Conservation (phyloP, 2,888 invertebrate species). For the Pammene aurita region DNA sequence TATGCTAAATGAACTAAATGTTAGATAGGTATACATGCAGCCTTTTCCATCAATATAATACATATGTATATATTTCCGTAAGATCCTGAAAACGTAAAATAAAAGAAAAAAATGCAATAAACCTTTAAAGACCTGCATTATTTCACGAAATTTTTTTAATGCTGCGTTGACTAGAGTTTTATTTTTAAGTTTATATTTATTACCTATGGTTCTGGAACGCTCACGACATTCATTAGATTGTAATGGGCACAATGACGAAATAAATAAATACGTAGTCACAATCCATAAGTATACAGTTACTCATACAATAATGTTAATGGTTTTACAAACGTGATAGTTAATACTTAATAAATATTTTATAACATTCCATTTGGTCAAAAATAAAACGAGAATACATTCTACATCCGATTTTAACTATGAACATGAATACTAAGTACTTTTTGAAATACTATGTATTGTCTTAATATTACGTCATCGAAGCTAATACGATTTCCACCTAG, state of each 20-base stretch:
- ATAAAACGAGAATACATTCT: conserved; percentile 32
- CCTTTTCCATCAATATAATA: too few species aligned
- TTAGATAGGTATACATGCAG: neutral
- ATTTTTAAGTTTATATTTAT: conserved; percentile 46
- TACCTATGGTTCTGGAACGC: conserved; percentile 43
- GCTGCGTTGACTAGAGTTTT: conserved; percentile 76
- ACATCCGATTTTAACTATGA: conserved; percentile 33
- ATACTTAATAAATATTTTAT: conserved; percentile 18
- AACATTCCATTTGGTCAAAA: conserved; percentile 40
- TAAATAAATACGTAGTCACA: conserved; percentile 53
- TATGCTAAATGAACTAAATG: conserved; percentile 20
- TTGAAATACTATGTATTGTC: conserved; percentile 25
- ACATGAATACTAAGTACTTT: conserved; percentile 37
- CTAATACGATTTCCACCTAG: conserved; percentile 3
- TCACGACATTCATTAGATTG: conserved; percentile 53
- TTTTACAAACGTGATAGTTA: conserved; percentile 22
- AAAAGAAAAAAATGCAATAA: conserved; percentile 50
- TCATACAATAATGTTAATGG: conserved; percentile 18
- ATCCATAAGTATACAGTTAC: neutral
- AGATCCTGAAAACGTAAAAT: neutral
- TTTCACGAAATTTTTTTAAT: conserved; percentile 53
- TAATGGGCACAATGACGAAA: conserved; percentile 52
- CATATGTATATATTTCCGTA: too few species aligned
- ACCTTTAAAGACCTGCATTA: conserved; percentile 53
- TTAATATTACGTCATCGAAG: conserved; percentile 23